A percentile compares a stretch with the other conserved stretches of the same genome.
Conservation (phyloP, 2,888 invertebrate species). For the Poecilus cupreus region DNA sequence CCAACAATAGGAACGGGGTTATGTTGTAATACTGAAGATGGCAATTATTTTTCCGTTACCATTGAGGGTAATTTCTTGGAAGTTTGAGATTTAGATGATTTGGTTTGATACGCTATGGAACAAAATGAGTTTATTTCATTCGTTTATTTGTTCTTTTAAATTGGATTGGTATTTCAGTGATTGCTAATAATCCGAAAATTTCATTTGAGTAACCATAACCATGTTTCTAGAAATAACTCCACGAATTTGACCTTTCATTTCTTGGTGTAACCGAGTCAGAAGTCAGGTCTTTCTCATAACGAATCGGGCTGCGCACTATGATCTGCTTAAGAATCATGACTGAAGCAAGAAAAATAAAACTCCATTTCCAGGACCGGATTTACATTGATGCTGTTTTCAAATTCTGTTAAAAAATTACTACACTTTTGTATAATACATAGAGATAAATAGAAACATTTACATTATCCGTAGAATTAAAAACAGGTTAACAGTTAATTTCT, state of each 20-base stretch:
- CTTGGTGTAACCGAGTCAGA: not conserved
- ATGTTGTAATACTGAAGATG: not conserved
- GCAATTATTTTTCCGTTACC: slow-evolving; percentile 47
- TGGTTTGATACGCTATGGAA: slow-evolving; percentile 16
- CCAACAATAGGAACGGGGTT: slow-evolving; percentile 39
- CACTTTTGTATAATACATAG: too few species aligned
- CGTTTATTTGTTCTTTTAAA: not conserved
- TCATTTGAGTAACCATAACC: too few species aligned
- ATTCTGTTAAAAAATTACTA: too few species aligned
- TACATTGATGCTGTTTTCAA: too few species aligned
- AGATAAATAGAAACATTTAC: too few species aligned
- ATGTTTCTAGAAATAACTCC: not conserved
- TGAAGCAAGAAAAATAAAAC: too few species aligned
- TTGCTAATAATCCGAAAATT: not conserved
- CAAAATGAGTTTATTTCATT: not conserved
- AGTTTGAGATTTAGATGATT: not conserved
- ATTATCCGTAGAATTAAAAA: too few species aligned
- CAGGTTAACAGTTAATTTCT: too few species aligned
- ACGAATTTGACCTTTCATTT: not conserved
- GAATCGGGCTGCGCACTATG: not conserved
- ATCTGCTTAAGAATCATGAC: too few species aligned
- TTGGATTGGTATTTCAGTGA: not conserved
- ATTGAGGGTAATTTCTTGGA: slow-evolving; percentile 11
- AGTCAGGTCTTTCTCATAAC: not conserved
- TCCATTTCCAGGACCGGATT: too few species aligned